Evolutionary conservation across 2,113 vertebrate genomes (phyloP).

Genomic region (Nothoprocta perdicaria): DNA sequence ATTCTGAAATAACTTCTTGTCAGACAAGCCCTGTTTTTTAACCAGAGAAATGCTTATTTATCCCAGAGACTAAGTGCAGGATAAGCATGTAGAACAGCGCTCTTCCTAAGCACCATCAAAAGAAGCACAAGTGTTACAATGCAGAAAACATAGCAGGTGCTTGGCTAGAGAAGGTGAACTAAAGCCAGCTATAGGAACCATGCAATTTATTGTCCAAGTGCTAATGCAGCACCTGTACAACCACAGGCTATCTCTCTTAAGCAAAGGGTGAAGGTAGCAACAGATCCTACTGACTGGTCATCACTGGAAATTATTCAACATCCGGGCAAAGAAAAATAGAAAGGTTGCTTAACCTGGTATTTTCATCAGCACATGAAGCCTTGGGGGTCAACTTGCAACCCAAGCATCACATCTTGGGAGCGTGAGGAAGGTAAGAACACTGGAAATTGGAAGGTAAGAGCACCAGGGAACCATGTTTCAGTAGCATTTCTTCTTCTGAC

Average conservation of each 20-base stretch:
- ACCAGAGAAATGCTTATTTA: not conserved
- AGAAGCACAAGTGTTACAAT: not conserved
- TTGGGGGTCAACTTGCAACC: not conserved
- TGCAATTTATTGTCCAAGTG: accelerated
- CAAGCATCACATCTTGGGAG: not conserved
- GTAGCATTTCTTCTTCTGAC: not conserved
- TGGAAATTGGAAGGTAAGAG: not conserved
- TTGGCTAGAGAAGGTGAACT: not conserved
- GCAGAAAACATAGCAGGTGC: not conserved
- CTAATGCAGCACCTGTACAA: accelerated
- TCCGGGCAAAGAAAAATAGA: not conserved
- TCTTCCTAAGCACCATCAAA: not conserved
- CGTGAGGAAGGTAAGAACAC: not conserved
- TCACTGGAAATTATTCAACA: not conserved
- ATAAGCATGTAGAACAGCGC: not conserved
- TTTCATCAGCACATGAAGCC: not conserved
- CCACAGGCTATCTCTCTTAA: not conserved
- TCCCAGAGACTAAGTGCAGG: not conserved
- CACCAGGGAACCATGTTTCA: not conserved
- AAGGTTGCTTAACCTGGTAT: not conserved
- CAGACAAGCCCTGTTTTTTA: not conserved
- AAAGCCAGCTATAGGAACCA: not conserved
- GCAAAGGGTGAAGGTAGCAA: not conserved
- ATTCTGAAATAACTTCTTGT: not conserved
- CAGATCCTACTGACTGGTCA: not conserved